Percentiles rank a stretch among this genome's conserved stretches.
Evolutionary conservation across 2,888 invertebrate genomes (phyloP).

Genomic region (Parapristionchus giblindavisi): DNA sequence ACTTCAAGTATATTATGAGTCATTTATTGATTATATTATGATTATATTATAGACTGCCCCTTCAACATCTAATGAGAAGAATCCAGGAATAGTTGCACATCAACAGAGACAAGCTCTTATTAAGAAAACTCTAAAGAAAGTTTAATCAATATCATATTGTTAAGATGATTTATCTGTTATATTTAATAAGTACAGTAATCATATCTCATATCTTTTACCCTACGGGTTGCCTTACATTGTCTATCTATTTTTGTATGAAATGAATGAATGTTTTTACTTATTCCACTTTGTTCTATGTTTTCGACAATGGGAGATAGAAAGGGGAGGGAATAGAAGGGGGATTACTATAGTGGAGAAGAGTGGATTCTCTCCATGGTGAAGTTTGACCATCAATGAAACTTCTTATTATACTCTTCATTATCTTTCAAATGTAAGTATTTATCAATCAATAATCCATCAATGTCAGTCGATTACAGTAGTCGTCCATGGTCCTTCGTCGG

Average conservation of each 20-base stretch:
- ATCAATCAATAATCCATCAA: neutral
- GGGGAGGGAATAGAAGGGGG: constrained; percentile 27
- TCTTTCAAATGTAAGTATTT: neutral
- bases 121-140: constrained; percentile 71
- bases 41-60: constrained; percentile 2
- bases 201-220: neutral
- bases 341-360: too few relatives aligned
- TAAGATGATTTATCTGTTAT: neutral
- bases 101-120: constrained; percentile 70
- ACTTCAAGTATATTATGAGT: too few relatives aligned
- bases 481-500: constrained; percentile 19
- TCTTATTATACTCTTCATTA: constrained; percentile 7
- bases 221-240: neutral
- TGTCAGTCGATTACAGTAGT: constrained; percentile 1
- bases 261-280: constrained; percentile 18
- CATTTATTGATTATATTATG: too few relatives aligned
- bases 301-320: constrained; percentile 5
- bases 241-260: neutral
- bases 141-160: constrained; percentile 35
- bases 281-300: neutral
- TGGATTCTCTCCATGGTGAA: constrained; percentile 20
- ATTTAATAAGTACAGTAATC: too few relatives aligned
- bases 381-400: constrained; percentile 2
- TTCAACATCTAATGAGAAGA: constrained; percentile 39
- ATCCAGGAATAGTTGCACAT: constrained; percentile 54